These are phyloP conservation scores for Clarias macrocephalus DNA, from an alignment of 2,113 vertebrate species.

Conservation along the genomic window DNA sequence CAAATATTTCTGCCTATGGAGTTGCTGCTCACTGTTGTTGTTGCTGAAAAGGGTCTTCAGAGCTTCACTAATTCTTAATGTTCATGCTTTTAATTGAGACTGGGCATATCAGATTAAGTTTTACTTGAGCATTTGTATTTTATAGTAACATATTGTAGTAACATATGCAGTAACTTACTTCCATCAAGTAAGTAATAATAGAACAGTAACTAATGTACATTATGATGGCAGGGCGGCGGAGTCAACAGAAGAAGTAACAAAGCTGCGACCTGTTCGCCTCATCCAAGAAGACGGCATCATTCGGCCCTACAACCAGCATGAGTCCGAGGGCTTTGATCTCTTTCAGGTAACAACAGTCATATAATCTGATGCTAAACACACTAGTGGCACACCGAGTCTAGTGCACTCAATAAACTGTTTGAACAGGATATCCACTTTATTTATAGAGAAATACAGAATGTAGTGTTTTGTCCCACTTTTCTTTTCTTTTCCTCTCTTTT, in stretches of 20 bases:
- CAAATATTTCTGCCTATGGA: background rate
- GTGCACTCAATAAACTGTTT: background rate
- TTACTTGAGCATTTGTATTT: background rate
- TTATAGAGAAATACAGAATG: background rate
- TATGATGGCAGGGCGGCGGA: slow-evolving; percentile 81
- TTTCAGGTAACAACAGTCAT: slow-evolving; percentile 81
- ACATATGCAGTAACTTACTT: background rate
- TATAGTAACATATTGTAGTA: background rate
- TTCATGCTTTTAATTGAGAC: background rate
- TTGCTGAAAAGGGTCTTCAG: background rate
- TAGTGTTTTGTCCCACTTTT: background rate
- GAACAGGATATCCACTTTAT: background rate
- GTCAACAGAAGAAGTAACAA: slow-evolving; percentile 88
- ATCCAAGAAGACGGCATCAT: slow-evolving; percentile 93
- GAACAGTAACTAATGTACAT: background rate
- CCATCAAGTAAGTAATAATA: background rate
- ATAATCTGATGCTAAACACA: background rate
- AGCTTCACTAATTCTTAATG: background rate
- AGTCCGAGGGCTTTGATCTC: slow-evolving; percentile 86
- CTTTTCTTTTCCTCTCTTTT: background rate
- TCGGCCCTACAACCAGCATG: slow-evolving; percentile 82
- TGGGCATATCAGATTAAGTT: background rate
- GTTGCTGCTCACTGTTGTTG: background rate
- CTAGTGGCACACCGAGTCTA: background rate
- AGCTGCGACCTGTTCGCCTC: slow-evolving; percentile 84